phyloP scores from a whole-genome alignment of 2,797 vertebrate genomes.

The Xyrichtys novacula region DNA sequence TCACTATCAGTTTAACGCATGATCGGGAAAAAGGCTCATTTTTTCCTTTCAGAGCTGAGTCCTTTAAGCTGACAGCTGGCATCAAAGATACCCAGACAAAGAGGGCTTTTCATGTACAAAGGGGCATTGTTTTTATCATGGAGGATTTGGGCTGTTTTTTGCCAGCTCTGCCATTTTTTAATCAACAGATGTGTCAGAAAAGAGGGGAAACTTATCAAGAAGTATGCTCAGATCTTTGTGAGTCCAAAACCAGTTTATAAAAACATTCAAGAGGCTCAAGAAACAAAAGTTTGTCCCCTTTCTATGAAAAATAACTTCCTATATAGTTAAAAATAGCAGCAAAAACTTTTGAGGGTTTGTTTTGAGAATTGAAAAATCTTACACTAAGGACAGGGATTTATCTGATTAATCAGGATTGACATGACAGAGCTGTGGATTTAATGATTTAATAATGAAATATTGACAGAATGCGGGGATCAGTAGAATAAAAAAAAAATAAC shows the following conservation, averaged over 20 bases:
- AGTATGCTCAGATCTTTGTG: background rate
- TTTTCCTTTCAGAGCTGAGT: constrained; percentile 40
- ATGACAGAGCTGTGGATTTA: no score
- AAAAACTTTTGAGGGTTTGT: no score
- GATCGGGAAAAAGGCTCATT: constrained; percentile 74
- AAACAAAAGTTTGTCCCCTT: background rate
- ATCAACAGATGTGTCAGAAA: background rate
- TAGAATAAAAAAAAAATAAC: no score
- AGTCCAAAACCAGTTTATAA: background rate
- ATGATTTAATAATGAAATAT: no score
- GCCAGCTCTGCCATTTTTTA: no score
- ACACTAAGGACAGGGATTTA: no score
- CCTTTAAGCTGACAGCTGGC: constrained; percentile 28
- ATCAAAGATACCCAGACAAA: constrained; percentile 5
- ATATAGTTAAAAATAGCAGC: no score
- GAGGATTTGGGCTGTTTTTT: background rate
- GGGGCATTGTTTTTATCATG: background rate
- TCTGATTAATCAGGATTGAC: no score
- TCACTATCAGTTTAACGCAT: constrained; percentile 83
- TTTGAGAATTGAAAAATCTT: no score
- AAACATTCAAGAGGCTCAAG: background rate
- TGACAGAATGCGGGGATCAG: no score
- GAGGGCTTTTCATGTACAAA: background rate
- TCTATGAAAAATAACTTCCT: background rate
- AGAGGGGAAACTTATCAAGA: background rate